A percentile compares a stretch with the other conserved stretches of the same genome.
Evolutionary conservation across 92 coral and sea anemone genomes (phyloP).

Genomic region (Phenganax stokvisi): DNA sequence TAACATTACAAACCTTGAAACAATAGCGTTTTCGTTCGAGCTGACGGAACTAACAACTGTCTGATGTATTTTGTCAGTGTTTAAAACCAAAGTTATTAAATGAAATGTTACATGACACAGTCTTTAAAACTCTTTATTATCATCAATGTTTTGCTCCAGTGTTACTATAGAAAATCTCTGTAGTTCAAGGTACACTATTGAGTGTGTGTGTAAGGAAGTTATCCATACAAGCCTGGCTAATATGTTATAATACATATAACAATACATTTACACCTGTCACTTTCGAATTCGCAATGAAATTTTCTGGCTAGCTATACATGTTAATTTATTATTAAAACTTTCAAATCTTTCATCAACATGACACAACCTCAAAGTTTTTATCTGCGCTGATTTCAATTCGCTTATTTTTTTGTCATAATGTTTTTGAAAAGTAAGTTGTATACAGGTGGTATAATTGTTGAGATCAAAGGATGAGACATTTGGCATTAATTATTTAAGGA

Average conservation of each 20-base stretch:
- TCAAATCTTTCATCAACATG: neutral
- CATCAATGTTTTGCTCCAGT: too few species aligned
- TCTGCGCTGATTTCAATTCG: neutral
- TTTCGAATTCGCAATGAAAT: neutral
- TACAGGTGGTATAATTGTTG: conserved; percentile 15
- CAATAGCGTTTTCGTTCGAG: neutral
- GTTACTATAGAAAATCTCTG: too few species aligned
- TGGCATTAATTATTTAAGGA: conserved; percentile 21
- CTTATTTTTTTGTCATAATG: neutral
- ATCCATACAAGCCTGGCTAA: too few species aligned
- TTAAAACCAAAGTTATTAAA: too few species aligned
- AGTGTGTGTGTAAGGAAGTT: too few species aligned
- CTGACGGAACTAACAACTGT: too few species aligned
- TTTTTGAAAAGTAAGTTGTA: neutral
- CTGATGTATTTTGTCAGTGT: too few species aligned
- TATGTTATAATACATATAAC: too few species aligned
- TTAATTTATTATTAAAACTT: conserved; percentile 11
- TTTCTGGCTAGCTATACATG: conserved; percentile 2
- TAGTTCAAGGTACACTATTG: too few species aligned
- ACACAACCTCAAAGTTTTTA: too few species aligned
- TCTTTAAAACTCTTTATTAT: too few species aligned
- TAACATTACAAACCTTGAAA: conserved; percentile 1
- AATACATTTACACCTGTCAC: neutral
- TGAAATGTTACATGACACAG: too few species aligned
- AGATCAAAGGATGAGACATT: conserved; percentile 11